Base-by-base conservation (phyloP, 2,888 invertebrate genomes). In the Caenorhabditis sp. region DNA sequence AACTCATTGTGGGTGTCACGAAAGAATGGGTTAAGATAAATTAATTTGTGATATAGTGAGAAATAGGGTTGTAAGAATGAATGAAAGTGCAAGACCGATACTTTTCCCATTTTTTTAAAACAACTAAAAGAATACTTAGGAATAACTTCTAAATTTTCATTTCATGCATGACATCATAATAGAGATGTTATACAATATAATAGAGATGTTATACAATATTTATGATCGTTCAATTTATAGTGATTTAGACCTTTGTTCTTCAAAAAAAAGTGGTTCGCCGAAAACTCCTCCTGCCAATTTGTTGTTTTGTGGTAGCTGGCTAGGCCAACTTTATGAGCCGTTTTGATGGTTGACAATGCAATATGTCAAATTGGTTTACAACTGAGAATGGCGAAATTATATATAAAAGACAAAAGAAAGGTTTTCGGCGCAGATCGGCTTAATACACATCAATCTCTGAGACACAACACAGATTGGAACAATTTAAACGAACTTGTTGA, bases 311-410 rank as follows among this genome's bases (percentile, higher is more conserved):
- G 31, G 31, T 31, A 31, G 31, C 43, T n/a, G 17, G 43, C 43
- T 43, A 10, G 17, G 17, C 43, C 3, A 10, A 12, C 17, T 43
- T 43, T 43, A 43, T 43, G 43, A 43, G 14, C 17, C 43, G 10
- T 10, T 43, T 43, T 43, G 43, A 43, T 43, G 43, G 43, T 14
- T 17, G 10, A 43, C 43, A 43, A 43, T 43, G 43, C 43, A 43
- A 43, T 43, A 43, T 43, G 43, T 43, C 43, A 43, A 43, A 43
- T 43, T 43, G 43, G 43, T 43, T 43, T 43, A 43, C 43, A 43
- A 43, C 43, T 43, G 43, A 43, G 43, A 43, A 43, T 43, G 43
- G 14, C 10, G 43, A 43, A 43, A 17, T 43, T 43, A 17, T 43
- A 43, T 12, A 43, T 17, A 43, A 17, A 43, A 43, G 43, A 43